Percentiles rank a stretch among this genome's conserved stretches.
phyloP scores from a whole-genome alignment of 35 echinoderm and acorn worm species.

The Amphiura filiformis region DNA sequence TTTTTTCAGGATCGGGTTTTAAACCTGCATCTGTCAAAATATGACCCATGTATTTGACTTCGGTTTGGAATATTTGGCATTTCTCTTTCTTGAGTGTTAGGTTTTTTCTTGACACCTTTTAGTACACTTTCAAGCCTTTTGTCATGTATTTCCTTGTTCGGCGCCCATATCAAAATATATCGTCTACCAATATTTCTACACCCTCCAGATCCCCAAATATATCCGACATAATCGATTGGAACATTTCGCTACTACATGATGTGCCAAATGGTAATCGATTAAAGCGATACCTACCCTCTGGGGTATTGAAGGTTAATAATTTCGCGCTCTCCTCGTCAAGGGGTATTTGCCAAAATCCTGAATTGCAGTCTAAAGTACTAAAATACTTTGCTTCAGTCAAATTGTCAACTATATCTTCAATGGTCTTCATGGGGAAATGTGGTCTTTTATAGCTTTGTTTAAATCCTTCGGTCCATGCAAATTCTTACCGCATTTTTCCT shows the following conservation, averaged over 20 bases:
- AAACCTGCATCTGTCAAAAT: conserved; percentile 43
- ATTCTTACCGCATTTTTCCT: conserved; percentile 19
- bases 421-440: background rate
- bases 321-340: background rate
- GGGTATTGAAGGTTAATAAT: background rate
- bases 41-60: conserved; percentile 69
- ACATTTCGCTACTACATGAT: background rate
- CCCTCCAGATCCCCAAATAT: conserved; percentile 37
- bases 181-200: conserved; percentile 48
- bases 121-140: conserved; percentile 21
- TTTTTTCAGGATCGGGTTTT: conserved; percentile 34
- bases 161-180: conserved; percentile 50
- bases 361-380: background rate
- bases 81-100: conserved; percentile 47
- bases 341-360: background rate
- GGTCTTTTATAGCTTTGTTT: background rate
- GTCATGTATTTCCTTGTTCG: conserved; percentile 29
- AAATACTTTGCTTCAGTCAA: background rate
- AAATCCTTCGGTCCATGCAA: conserved; percentile 1
- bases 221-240: conserved; percentile 48
- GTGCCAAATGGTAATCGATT: background rate
- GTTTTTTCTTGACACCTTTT: background rate
- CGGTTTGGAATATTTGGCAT: conserved; percentile 19
- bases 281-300: background rate
- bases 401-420: background rate